phyloP scores from a whole-genome alignment of 2,888 invertebrate genomes.

The Ferrisia virgata region DNA sequence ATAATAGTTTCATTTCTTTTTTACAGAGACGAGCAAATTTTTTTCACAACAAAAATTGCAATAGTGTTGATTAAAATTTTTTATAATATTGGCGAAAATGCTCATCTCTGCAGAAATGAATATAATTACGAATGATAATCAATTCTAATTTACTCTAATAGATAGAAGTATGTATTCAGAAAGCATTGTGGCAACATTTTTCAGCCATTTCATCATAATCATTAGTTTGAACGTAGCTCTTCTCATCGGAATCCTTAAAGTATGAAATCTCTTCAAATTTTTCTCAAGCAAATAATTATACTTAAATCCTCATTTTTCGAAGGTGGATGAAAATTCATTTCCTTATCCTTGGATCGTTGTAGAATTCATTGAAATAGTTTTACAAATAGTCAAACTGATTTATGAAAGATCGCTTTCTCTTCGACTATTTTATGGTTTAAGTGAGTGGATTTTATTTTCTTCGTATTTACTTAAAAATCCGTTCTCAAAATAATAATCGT shows the following conservation, averaged over 20 bases:
- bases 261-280: neutral
- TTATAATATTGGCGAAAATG: neutral
- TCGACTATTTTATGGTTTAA: neutral
- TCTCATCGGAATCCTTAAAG: constrained; percentile 26
- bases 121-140: neutral
- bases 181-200: neutral
- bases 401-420: neutral
- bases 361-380: constrained; percentile 34
- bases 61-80: neutral
- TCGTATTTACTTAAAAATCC: no score
- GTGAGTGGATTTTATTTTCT: neutral
- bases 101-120: neutral
- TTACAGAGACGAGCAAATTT: neutral
- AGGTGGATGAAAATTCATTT: constrained; percentile 27
- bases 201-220: neutral
- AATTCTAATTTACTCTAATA: neutral
- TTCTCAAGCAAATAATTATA: neutral
- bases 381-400: neutral
- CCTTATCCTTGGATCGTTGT: constrained; percentile 15
- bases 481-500: no score
- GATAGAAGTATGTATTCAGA: constrained; percentile 28
- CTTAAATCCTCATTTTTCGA: neutral
- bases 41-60: neutral
- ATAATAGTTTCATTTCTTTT: neutral
- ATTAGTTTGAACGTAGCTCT: constrained; percentile 1